Evolutionary conservation across 2,888 invertebrate genomes (phyloP).

Genomic region (Ochropleura plecta): DNA sequence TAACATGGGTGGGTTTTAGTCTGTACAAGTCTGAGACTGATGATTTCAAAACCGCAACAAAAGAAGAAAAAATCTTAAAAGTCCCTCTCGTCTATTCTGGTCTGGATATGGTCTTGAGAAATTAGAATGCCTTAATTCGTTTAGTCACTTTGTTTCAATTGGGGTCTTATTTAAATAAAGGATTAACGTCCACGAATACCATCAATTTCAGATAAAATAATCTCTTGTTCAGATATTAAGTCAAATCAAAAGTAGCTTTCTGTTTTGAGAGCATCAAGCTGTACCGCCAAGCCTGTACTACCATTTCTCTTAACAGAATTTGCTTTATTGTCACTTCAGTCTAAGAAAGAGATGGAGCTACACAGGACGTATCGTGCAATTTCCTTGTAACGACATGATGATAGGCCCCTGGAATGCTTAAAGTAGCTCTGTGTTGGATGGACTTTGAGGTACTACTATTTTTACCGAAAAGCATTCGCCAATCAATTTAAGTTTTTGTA

Average conservation of each 20-base stretch:
- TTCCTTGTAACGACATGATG: no score
- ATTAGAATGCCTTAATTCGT: neutral
- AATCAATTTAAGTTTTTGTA: neutral
- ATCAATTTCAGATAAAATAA: neutral
- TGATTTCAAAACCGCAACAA: no score
- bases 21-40: no score
- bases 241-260: neutral
- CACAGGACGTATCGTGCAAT: no score
- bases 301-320: no score
- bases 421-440: neutral
- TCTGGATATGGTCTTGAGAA: neutral
- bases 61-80: no score
- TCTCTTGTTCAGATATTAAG: neutral
- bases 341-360: no score
- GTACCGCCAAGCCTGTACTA: no score
- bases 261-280: no score
- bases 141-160: neutral
- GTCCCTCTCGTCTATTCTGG: conserved; percentile 3
- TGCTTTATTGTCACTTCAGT: no score
- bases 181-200: neutral
- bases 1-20: no score
- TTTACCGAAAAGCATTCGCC: neutral
- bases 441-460: neutral
- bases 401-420: no score
- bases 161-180: neutral